A percentile compares a stretch with the other conserved stretches of the same genome.
Evolutionary conservation across 2,113 vertebrate species (phyloP).

Genomic region (Macquaria australasica): DNA sequence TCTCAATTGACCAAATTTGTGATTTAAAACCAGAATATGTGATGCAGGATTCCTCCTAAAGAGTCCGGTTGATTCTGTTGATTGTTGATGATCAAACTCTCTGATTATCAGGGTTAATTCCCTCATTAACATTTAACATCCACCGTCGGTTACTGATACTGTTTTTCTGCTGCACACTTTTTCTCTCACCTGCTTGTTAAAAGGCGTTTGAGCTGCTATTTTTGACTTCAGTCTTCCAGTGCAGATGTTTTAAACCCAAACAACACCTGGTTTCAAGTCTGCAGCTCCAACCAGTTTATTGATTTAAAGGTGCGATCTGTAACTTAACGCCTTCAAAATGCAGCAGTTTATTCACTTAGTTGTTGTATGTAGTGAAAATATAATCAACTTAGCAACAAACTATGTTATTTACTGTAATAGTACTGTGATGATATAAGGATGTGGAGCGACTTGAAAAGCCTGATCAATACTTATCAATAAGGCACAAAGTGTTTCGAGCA

Average conservation of each 20-base stretch:
- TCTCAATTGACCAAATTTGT: neutral
- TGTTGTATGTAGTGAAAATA: neutral
- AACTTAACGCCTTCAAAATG: neutral
- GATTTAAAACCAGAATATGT: neutral
- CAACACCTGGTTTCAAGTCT: neutral
- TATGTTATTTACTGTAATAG: neutral
- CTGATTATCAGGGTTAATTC: slow-evolving; percentile 22
- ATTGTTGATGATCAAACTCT: slow-evolving; percentile 9
- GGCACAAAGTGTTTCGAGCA: neutral
- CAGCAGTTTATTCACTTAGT: neutral
- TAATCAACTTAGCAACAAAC: neutral
- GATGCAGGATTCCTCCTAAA: neutral
- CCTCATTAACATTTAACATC: neutral
- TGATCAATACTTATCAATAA: neutral
- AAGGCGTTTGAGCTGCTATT: no score
- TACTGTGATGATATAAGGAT: neutral
- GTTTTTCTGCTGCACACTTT: neutral
- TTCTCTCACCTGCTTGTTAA: neutral
- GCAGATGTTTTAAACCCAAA: no score
- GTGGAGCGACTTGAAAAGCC: neutral
- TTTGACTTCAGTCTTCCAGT: no score
- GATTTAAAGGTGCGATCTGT: neutral
- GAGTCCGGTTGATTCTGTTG: neutral
- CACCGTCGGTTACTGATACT: neutral
- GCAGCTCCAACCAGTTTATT: neutral